phyloP scores from a whole-genome alignment of 2,113 vertebrate genomes.

The Empidonax alnorum region DNA sequence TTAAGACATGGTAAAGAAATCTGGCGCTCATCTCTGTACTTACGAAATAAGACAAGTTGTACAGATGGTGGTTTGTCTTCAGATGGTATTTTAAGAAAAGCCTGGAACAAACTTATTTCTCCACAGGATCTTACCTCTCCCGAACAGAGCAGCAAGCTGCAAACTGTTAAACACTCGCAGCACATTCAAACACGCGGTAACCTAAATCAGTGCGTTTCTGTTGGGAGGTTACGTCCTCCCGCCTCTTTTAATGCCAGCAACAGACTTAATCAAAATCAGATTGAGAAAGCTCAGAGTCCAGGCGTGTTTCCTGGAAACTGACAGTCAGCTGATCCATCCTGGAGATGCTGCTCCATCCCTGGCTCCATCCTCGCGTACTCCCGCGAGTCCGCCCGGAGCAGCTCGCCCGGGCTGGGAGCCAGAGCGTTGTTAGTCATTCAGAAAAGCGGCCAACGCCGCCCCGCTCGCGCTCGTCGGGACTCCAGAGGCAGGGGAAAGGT shows the following conservation, averaged over 20 bases:
- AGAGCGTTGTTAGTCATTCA: constrained; percentile 22
- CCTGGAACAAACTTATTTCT: constrained; percentile 39
- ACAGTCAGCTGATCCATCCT: constrained; percentile 29
- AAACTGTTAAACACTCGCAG: constrained; percentile 18
- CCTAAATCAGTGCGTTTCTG: not conserved
- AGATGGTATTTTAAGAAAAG: constrained; percentile 65
- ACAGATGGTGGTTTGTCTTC: constrained; percentile 61
- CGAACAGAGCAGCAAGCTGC: constrained; percentile 1
- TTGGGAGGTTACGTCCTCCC: not conserved
- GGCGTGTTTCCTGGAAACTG: constrained; percentile 57
- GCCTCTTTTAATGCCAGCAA: constrained; percentile 20
- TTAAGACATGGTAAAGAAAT: constrained; percentile 56
- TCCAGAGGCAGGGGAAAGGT: constrained; percentile 9
- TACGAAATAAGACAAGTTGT: constrained; percentile 44
- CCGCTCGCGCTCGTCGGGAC: not conserved
- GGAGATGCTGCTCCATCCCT: constrained; percentile 4
- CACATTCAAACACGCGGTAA: not conserved
- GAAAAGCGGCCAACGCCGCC: not conserved
- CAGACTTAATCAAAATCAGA: constrained; percentile 44
- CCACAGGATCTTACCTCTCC: constrained; percentile 45
- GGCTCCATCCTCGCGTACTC: constrained; percentile 7
- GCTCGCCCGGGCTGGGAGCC: not conserved
- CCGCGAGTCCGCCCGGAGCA: not conserved
- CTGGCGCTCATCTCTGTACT: constrained; percentile 32
- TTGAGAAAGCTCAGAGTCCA: not conserved